A percentile compares a stretch with the other conserved stretches of the same genome.
Conservation (phyloP, 2,888 invertebrate genomes). For the Dicycla oo region DNA sequence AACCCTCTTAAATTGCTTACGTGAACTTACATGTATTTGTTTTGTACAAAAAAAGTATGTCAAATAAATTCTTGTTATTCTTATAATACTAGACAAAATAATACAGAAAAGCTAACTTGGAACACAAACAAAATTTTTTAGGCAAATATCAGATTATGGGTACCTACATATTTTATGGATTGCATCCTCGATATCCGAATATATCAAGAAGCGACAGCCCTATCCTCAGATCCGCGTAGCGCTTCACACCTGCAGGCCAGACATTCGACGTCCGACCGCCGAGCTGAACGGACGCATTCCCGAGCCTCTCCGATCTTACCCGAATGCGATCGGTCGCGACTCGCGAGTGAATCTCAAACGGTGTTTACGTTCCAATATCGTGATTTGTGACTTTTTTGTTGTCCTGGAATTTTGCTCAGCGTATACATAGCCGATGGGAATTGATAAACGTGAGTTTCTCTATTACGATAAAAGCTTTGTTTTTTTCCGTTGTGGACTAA, state of each 20-base stretch:
- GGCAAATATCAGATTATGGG: not conserved
- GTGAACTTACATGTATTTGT: slow-evolving; percentile 8
- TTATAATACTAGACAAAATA: slow-evolving; percentile 8
- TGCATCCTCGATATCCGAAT: slow-evolving; percentile 42
- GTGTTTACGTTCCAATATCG: slow-evolving; percentile 79
- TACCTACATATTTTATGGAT: slow-evolving; percentile 24
- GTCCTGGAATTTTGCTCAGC: slow-evolving; percentile 72
- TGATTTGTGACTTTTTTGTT: slow-evolving; percentile 81
- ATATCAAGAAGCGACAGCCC: slow-evolving; percentile 59
- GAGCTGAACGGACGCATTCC: slow-evolving; percentile 70
- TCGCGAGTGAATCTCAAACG: slow-evolving; percentile 77
- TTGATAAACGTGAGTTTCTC: slow-evolving; percentile 80
- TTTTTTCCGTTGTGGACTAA: slow-evolving; percentile 64
- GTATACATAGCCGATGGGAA: slow-evolving; percentile 73
- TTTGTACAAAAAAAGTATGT: slow-evolving; percentile 5
- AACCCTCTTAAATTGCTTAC: slow-evolving; percentile 29
- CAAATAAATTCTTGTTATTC: slow-evolving; percentile 14
- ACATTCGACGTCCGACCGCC: slow-evolving; percentile 80
- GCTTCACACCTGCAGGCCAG: slow-evolving; percentile 71
- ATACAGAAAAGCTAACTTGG: not conserved
- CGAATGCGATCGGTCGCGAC: slow-evolving; percentile 70
- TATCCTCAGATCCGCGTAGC: slow-evolving; percentile 49
- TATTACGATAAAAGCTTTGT: slow-evolving; percentile 62
- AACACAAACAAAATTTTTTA: not conserved
- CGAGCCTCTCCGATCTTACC: slow-evolving; percentile 29